Percentiles rank a stretch among this genome's conserved stretches.
Evolutionary conservation across 2,113 vertebrate species (phyloP).

Genomic region (Pantherophis guttatus): DNA sequence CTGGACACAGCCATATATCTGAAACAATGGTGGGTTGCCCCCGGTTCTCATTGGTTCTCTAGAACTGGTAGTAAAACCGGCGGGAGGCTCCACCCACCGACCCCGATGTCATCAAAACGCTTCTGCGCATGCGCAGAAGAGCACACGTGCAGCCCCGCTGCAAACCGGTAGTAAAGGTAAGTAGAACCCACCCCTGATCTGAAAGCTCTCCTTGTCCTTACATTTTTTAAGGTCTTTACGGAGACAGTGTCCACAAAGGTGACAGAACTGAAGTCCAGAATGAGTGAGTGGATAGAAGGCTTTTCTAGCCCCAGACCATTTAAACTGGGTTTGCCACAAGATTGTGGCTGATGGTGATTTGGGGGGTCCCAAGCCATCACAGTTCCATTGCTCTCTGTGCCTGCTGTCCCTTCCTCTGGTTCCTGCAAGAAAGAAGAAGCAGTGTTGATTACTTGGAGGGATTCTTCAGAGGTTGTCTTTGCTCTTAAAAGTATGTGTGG

Average conservation of each 20-base stretch:
- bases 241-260: conserved; percentile 91
- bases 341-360: not conserved
- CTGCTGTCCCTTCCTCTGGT: fast-evolving
- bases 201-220: conserved; percentile 60
- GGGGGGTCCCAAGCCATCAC: not conserved
- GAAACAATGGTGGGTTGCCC: no score
- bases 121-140: no score
- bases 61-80: no score
- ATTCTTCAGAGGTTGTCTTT: not conserved
- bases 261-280: conserved; percentile 86
- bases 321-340: conserved; percentile 30
- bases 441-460: not conserved
- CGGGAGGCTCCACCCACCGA: no score
- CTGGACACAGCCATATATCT: no score
- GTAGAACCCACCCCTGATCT: no score
- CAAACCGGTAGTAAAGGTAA: no score
- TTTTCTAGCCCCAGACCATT: conserved; percentile 61
- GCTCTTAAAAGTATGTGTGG: no score
- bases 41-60: no score
- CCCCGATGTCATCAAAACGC: no score
- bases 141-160: no score
- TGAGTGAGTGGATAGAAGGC: conserved; percentile 69
- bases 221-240: conserved; percentile 84
- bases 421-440: not conserved
- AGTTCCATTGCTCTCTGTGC: conserved; percentile 13